Conservation (phyloP, 2,888 invertebrate genomes). For the Hipparchia semele region DNA sequence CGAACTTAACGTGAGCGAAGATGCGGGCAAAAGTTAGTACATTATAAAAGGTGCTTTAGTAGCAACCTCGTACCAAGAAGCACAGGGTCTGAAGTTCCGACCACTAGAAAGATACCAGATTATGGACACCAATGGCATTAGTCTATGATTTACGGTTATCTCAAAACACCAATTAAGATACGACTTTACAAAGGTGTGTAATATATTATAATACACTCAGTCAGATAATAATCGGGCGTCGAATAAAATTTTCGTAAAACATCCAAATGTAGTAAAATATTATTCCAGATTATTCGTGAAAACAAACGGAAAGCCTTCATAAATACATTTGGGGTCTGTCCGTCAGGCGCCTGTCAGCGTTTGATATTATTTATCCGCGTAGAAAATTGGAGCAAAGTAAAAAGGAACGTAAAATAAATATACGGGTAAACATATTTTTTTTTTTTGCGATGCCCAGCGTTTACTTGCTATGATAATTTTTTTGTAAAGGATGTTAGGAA, state of each 20-base stretch:
- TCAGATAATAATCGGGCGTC: neutral
- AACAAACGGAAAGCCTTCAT: constrained; percentile 38
- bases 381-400: constrained; percentile 39
- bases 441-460: neutral
- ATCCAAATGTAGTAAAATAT: constrained; percentile 20
- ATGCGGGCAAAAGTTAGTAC: too few relatives aligned
- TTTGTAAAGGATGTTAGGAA: neutral
- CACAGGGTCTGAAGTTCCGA: too few relatives aligned
- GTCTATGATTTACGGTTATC: too few relatives aligned
- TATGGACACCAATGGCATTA: too few relatives aligned
- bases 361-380: constrained; percentile 41
- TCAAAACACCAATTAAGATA: too few relatives aligned
- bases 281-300: constrained; percentile 32
- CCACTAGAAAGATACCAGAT: too few relatives aligned
- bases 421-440: constrained; percentile 26
- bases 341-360: constrained; percentile 39
- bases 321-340: constrained; percentile 41
- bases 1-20: too few relatives aligned
- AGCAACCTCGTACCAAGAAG: too few relatives aligned
- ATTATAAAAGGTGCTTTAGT: too few relatives aligned
- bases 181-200: too few relatives aligned
- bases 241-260: neutral
- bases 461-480: neutral
- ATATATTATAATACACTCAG: too few relatives aligned
- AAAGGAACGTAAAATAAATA: constrained; percentile 31